Evolutionary conservation across 2,797 vertebrate genomes (phyloP).

Genomic region (Chelon labrosus): DNA sequence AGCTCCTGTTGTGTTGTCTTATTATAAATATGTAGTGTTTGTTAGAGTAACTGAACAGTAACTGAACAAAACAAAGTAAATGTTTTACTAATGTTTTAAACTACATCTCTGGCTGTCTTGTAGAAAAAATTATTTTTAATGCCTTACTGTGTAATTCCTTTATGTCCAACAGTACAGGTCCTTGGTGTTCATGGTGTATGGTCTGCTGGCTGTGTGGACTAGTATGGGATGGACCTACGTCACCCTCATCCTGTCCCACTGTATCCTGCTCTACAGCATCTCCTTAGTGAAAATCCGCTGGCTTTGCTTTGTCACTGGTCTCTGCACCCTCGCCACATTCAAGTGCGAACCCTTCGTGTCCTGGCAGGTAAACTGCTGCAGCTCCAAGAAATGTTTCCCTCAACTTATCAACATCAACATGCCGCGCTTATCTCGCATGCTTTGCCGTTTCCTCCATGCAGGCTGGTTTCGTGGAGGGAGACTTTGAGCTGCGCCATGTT

Average conservation of each 20-base stretch:
- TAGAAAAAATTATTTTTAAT: not conserved
- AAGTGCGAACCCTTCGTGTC: slow-evolving; percentile 93
- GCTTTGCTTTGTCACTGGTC: slow-evolving; percentile 92
- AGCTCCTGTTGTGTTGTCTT: not conserved
- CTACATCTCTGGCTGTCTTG: not conserved
- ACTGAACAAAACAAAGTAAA: slow-evolving; percentile 13
- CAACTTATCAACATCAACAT: too few species aligned
- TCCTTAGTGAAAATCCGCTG: slow-evolving; percentile 92
- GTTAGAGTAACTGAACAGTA: slow-evolving; percentile 32
- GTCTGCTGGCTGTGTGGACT: slow-evolving; percentile 88
- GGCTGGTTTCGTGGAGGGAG: slow-evolving; percentile 90
- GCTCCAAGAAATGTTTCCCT: not conserved
- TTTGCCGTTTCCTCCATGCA: slow-evolving; percentile 67
- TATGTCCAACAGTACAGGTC: slow-evolving; percentile 88
- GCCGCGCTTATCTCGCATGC: not conserved
- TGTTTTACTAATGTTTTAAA: too few species aligned
- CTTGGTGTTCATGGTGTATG: slow-evolving; percentile 90
- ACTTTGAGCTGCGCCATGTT: slow-evolving; percentile 92
- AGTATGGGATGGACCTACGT: slow-evolving; percentile 94
- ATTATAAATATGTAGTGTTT: slow-evolving; percentile 30
- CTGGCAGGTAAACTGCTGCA: slow-evolving; percentile 89
- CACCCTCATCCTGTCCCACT: slow-evolving; percentile 93
- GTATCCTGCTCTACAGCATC: slow-evolving; percentile 91
- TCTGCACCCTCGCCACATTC: slow-evolving; percentile 92
- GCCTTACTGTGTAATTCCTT: not conserved